Evolutionary conservation across 2,888 invertebrate genomes (phyloP), one percentile per base, ranked within the genome.

Genomic region (Nomada flava): DNA sequence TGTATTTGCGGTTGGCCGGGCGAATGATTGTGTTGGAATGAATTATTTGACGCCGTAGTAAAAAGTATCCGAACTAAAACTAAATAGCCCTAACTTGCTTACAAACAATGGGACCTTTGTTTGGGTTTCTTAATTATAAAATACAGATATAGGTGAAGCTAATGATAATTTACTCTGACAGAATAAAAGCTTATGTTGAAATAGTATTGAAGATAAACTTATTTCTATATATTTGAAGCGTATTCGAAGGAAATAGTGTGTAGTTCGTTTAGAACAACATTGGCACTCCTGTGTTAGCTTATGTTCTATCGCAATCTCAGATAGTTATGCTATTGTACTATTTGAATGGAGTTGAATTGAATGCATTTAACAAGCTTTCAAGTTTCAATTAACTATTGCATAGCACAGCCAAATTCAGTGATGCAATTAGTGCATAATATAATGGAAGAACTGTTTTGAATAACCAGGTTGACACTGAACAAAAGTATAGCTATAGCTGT

Each of bases 251-350:
- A n/a, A 29, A 50, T 15, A 55, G 50, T 50, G 29, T 62, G 4
- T 7, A 36, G 36, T 36, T 36, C 36, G 42, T 26, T 68, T 26
- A 3, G 50, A 67, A 1, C 36, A 42, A 50, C 52, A 70, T 74
- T 81, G 81, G 81, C 65, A 81, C 1, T 64, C 60, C 73, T 74
- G 74, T 23, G 15, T 18, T 20, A 53, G 26, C 52, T 59, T 62
- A n/a, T 65, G 4, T 23, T 67, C 7, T 29, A 64, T 15, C 15
- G 13, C 10, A 23, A 69, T 11, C 42, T 62, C 44, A n/a, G 3
- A 26, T 47, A 29, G 20, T 53, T 23, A 59, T 23, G 15, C n/a
- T 75, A 11, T n/a, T 36, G 44, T 20, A 44, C 20, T 44, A 42
- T 57, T 68, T n/a, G 3, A 53, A 68, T 47, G 9, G 13, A 42